These are phyloP conservation scores for Ormyrus nitidulus DNA, from an alignment of 2,888 invertebrate species.

Conservation along the genomic window DNA sequence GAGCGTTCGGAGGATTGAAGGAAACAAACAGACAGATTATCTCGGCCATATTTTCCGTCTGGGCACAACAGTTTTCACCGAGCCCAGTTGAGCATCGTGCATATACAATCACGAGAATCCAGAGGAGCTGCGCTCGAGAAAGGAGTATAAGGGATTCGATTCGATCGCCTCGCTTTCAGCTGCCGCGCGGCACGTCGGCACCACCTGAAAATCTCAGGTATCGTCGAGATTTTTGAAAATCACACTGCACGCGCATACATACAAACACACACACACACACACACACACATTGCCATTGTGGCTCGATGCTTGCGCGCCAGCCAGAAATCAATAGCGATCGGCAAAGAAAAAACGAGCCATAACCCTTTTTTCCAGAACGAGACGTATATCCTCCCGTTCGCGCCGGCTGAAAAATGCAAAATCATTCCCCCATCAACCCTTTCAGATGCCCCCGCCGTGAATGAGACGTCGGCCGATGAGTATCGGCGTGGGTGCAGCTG, in stretches of 20 bases:
- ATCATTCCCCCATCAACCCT: conserved; percentile 52
- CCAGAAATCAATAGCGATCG: no score
- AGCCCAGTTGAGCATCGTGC: no score
- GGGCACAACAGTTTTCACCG: no score
- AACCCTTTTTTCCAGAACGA: conserved; percentile 28
- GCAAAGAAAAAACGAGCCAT: not conserved
- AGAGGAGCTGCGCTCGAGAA: no score
- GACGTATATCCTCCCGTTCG: no score
- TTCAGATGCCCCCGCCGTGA: conserved; percentile 29
- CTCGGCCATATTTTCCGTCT: no score
- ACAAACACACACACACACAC: not conserved
- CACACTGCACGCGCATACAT: no score
- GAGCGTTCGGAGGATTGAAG: no score
- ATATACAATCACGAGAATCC: no score
- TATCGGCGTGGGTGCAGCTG: conserved; percentile 47
- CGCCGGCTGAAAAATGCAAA: conserved; percentile 43
- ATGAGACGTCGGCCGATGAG: conserved; percentile 46
- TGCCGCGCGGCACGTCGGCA: not conserved
- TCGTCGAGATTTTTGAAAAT: no score
- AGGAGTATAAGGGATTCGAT: no score
- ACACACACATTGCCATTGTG: not conserved
- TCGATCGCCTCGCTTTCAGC: not conserved
- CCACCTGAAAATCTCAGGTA: not conserved
- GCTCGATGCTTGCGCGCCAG: not conserved
- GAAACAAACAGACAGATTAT: no score